phyloP scores from a whole-genome alignment of 1,140 invertebrate genomes.

The Trichonephila inaurata region DNA sequence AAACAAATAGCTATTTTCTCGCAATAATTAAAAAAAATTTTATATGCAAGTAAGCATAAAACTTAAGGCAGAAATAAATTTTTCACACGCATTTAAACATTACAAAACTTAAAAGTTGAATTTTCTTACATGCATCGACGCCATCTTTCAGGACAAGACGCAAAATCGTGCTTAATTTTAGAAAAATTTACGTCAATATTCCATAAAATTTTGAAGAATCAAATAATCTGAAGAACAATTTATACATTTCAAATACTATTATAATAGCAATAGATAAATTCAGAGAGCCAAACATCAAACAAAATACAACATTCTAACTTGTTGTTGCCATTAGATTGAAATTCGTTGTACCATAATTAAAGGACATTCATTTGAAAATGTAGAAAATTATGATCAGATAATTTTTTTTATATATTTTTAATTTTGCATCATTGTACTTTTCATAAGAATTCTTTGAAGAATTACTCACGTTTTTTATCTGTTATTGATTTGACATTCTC shows the following conservation, averaged over 20 bases:
- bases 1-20: not conserved
- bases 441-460: not conserved
- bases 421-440: not conserved
- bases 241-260: constrained; percentile 12
- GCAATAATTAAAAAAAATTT: not conserved
- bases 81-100: not conserved
- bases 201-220: not conserved
- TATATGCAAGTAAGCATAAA: not conserved
- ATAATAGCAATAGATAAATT: not conserved
- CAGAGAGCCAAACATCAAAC: constrained; percentile 23
- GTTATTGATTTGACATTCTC: not conserved
- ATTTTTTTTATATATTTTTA: not conserved
- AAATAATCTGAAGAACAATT: not conserved
- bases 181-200: not conserved
- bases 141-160: constrained; percentile 51
- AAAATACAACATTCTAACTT: not conserved
- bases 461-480: too few species aligned
- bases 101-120: not conserved
- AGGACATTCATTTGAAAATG: too few species aligned
- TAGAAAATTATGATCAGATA: not conserved
- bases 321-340: not conserved
- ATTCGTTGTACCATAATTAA: not conserved
- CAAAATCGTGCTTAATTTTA: not conserved
- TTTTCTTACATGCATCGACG: constrained; percentile 73
- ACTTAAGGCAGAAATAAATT: not conserved